Base-by-base conservation (phyloP, 2,888 invertebrate species). In the Cerceris ruficornis region DNA sequence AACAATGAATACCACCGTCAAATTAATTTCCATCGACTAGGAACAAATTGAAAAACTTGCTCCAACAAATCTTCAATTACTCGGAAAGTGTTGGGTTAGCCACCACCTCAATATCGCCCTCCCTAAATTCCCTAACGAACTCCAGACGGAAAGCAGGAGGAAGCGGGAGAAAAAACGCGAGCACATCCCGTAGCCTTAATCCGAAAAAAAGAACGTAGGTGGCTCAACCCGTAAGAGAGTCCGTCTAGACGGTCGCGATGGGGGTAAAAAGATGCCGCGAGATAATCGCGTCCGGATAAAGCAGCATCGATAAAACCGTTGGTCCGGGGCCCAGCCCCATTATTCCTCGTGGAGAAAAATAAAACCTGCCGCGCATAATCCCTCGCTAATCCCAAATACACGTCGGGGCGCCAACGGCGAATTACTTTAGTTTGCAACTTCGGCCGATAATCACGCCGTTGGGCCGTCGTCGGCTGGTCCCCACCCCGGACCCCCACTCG, bases 351-450 rank as follows among this genome's bases (percentile, higher is more conserved):
- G 50, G 57, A 64, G 75, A 73, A 79, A 72, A 79, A 82, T 77
- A 79, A 75, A 73, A 82, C 62, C 70, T 67, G 52, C 72, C 55
- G 64, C 66, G 60, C 76, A 69, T 86, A 85, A 85, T 85, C 86
- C 82, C 46, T 14, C 41, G 62, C 77, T 85, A 83, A 85, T 86
- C 84, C 86, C 55, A 74, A 82, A 85, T 83, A 80, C 81, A 81
- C 81, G 80, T 76, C 69, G 67, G 65, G 43, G 69, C 70, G 76
- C 74, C 73, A 80, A 82, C 71, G 77, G 82, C 82, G 85, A 86
- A 88, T 88, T 88, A 88, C 83, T 82, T 84, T 83, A 82, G 85
- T 85, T 85, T 59, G 78, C 80, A 88, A 88, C 81, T 88, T 85
- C 76, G 83, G 64, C 83, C 87, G 86, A 88, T 88, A 88, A 88